Base-by-base conservation (phyloP, 2,888 invertebrate species). In the Ferdinandea cuprea region DNA sequence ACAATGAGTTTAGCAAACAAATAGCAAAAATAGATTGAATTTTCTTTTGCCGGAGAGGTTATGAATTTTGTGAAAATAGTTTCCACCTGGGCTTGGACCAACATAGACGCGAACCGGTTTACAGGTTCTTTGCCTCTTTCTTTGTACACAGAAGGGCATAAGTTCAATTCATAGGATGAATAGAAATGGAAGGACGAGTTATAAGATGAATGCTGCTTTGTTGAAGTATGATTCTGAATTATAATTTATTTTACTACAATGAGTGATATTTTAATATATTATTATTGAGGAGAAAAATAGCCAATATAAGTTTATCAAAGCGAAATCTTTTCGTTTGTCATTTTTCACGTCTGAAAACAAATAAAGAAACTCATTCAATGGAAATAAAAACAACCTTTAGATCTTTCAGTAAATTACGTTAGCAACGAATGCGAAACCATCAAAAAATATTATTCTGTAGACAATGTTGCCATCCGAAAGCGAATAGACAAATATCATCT, bases 1-100 rank as follows among this genome's bases (percentile, higher is more conserved):
- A 56, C 72, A 73, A 73, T 56, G 44, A 46, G 54, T 35, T 73
- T 7, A 54, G 35, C 44, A 73, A 73, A 72, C 63, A 63, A 63
- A 63, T 73, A 42, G 54, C 25, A 44, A 56, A 63, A 63, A 56
- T 54, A 19, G 44, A 73, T 63, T 73, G 37, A 63, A 54, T 63
- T 63, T 32, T 7, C 32, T 37, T 6, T 35, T 63, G 44, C 28
- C 15, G 15, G 46, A 9, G 54, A 9, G 54, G 30, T 37, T 63
- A 35, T 46, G 50, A 32, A 37, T 63, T 46, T 58, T 17, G 7
- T 46, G 40, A 30, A 50, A 32, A 25, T 21, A 17, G n/a, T 17
- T 44, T 52, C 9, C 46, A 63, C n/a, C 54, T 46, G 46, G 28
- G 50, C 21, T n/a, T 2, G 42, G 19, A 9, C 13, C 13, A 6